Evolutionary conservation across 2,888 invertebrate species (phyloP).

Genomic region (Drosophila kanekoi): DNA sequence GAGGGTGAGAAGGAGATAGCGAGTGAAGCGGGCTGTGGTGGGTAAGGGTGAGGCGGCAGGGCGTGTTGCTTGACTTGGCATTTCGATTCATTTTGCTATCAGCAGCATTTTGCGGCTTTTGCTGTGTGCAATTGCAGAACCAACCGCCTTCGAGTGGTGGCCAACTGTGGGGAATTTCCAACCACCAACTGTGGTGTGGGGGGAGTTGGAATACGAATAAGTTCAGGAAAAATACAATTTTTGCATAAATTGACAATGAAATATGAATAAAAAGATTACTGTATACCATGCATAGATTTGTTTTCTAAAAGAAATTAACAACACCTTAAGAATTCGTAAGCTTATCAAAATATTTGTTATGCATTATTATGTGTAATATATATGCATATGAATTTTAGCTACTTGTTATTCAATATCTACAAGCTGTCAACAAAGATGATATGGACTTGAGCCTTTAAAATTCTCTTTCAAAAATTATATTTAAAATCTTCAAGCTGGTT

Average conservation of each 20-base stretch:
- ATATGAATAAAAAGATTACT: slow-evolving; percentile 16
- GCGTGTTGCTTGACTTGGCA: slow-evolving; percentile 42
- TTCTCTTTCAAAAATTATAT: no score
- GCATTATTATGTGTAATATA: not conserved
- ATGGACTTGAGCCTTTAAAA: no score
- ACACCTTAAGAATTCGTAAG: not conserved
- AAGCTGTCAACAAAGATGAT: no score
- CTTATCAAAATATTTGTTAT: not conserved
- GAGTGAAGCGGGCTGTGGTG: not conserved
- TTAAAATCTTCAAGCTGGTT: no score
- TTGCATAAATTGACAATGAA: slow-evolving; percentile 36
- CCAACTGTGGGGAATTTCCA: not conserved
- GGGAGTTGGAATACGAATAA: slow-evolving; percentile 23
- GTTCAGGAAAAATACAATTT: slow-evolving; percentile 31
- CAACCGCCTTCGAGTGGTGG: not conserved
- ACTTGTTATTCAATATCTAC: no score
- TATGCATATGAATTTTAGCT: no score
- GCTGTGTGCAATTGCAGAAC: slow-evolving; percentile 23
- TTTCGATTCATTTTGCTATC: slow-evolving; percentile 65
- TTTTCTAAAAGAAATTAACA: not conserved
- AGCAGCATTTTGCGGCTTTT: slow-evolving; percentile 48
- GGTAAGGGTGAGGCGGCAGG: not conserved
- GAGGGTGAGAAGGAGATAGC: not conserved
- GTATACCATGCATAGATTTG: slow-evolving; percentile 7
- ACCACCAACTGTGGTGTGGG: not conserved